Base-by-base conservation (phyloP, 2,113 vertebrate species). In the Beaufortia kweichowensis region DNA sequence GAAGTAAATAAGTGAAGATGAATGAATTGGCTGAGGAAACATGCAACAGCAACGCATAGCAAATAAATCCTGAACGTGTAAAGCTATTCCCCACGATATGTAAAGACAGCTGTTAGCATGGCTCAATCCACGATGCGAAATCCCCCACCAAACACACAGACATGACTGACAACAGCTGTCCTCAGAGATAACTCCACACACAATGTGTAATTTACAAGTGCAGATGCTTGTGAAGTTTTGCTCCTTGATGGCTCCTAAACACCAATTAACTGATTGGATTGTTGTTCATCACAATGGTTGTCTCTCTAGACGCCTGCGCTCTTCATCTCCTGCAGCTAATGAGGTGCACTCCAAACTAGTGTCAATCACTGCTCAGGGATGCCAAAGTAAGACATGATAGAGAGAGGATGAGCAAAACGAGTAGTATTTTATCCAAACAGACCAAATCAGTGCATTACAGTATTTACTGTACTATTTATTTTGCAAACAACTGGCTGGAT, bases 231-330 rank as follows among this genome's bases (percentile, higher is more conserved):
- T 56, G 11, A 46, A 64, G 68, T 73, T 77, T n/a, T 64, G 41
- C 31, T 60, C 67, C 65, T 43, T 8, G 14, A 81, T 74, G 41
- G 74, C 74, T 64, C 21, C 26, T 66, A 77, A 77, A 81, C 65
- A 62, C 41, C 66, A 77, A 77, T 76, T 76, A 76, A 33, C 74
- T 81, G 79, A 77, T 81, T 77, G 79, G 67, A 72, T 77, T 81
- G 74, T 65, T 61, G 74, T 81, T 77, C 67, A 43, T 62, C 50
- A 72, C 60, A 77, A 59, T 76, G 60, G 50, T 43, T 61, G 63
- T 46, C 73, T 72, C 61, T 77, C 67, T 35, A 43, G 53, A 66
- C 50, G 23, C 0, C 33, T 15, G n/a, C 10, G 35, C 53, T 61
- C 46, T 75, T 77, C 75, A 73, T 75, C 68, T 79, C 21, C 29